These are phyloP conservation scores for Phoxinus phoxinus DNA, from an alignment of 2,113 vertebrate species.

Conservation along the genomic window DNA sequence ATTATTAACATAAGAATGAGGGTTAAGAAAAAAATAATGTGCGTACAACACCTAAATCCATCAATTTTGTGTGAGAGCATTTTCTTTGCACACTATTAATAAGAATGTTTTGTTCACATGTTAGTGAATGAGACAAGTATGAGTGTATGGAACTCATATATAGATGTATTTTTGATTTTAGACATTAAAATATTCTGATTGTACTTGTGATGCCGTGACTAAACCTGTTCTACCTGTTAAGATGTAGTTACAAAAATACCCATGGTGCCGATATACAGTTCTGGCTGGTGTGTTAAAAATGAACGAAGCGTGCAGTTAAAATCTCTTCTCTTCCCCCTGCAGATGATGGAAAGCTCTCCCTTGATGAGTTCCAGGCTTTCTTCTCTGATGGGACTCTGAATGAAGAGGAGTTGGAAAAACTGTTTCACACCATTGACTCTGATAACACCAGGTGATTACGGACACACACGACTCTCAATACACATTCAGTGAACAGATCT, in stretches of 20 bases:
- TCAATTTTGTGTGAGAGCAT: background rate
- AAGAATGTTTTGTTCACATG: background rate
- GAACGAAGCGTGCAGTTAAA: background rate
- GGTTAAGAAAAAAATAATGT: background rate
- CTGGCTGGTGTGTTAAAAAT: background rate
- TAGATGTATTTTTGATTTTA: background rate
- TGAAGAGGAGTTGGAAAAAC: conserved; percentile 91
- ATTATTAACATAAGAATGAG: background rate
- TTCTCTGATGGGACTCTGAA: conserved; percentile 95
- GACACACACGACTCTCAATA: background rate
- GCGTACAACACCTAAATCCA: background rate
- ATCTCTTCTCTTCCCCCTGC: conserved; percentile 57
- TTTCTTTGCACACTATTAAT: background rate
- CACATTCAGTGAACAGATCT: background rate
- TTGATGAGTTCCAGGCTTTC: conserved; percentile 98
- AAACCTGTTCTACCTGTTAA: background rate
- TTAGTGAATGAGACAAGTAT: background rate
- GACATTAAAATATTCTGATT: background rate
- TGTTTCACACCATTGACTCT: conserved; percentile 96
- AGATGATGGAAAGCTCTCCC: conserved; percentile 96
- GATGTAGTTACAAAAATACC: background rate
- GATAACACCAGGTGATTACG: conserved; percentile 92
- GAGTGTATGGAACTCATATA: background rate
- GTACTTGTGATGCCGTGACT: background rate
- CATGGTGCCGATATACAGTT: background rate